phyloP scores from a whole-genome alignment of 2,888 invertebrate genomes.

The Augochlorella aurata region DNA sequence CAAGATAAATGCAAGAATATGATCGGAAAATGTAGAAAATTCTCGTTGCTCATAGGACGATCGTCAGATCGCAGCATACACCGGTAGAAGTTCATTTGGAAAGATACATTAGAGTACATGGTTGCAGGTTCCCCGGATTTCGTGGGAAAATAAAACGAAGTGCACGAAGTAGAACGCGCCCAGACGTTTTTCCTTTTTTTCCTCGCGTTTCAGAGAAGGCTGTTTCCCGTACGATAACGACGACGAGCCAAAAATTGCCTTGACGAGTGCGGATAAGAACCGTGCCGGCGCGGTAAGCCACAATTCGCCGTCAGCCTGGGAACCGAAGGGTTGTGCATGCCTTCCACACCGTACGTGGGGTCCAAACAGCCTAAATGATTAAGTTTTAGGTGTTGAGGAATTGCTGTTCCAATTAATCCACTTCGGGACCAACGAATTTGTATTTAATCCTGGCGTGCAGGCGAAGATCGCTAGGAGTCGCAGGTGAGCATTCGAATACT shows the following conservation, averaged over 20 bases:
- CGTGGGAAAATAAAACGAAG: background rate
- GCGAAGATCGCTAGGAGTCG: background rate
- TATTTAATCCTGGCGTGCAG: background rate
- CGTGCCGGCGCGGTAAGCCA: conserved; percentile 66
- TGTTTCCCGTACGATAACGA: conserved; percentile 59
- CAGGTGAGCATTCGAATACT: background rate
- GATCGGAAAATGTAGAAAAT: no score
- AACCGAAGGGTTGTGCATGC: conserved; percentile 52
- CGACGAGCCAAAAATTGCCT: conserved; percentile 60
- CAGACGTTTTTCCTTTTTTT: conserved; percentile 29
- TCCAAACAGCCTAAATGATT: conserved; percentile 60
- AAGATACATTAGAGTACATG: background rate
- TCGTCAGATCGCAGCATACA: no score
- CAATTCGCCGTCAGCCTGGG: conserved; percentile 64
- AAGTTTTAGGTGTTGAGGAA: conserved; percentile 36
- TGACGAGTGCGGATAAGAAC: conserved; percentile 66
- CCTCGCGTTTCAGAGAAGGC: conserved; percentile 25
- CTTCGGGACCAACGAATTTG: background rate
- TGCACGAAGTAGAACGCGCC: conserved; percentile 12
- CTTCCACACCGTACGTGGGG: conserved; percentile 33
- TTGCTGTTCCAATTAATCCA: conserved; percentile 8
- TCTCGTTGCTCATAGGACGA: no score
- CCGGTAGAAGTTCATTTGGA: no score
- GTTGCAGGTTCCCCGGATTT: background rate
- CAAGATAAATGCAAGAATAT: no score